Conservation (phyloP, 2,888 invertebrate species). For the Petrophora chlorosata region DNA sequence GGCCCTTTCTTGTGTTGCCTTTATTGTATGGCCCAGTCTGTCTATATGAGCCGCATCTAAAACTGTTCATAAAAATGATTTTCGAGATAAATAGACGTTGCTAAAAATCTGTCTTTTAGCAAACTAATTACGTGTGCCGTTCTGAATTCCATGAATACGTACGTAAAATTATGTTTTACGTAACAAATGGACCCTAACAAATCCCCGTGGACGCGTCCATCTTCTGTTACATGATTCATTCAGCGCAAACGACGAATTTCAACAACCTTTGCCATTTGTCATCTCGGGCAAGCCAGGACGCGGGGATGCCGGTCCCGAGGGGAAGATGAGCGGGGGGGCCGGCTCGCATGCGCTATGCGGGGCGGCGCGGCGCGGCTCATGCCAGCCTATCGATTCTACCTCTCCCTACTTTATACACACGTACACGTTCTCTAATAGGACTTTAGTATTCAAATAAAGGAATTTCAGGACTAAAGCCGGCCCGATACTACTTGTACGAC, state of each 20-base stretch:
- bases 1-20: too few species aligned
- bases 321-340: slow-evolving; percentile 5
- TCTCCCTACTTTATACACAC: slow-evolving; percentile 21
- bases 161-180: too few species aligned
- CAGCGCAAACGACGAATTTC: slow-evolving; percentile 24
- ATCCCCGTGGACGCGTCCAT: not conserved
- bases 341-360: slow-evolving; percentile 37
- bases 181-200: too few species aligned
- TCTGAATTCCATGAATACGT: too few species aligned
- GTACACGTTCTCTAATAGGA: slow-evolving; percentile 22
- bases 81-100: too few species aligned
- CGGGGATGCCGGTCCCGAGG: slow-evolving; percentile 2
- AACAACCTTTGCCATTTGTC: slow-evolving; percentile 33
- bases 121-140: too few species aligned
- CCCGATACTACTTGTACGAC: not conserved
- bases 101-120: too few species aligned
- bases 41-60: too few species aligned
- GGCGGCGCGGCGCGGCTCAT: slow-evolving; percentile 4
- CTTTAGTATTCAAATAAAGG: slow-evolving; percentile 32
- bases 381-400: slow-evolving; percentile 35
- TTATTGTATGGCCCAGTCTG: too few species aligned
- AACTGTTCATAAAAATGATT: too few species aligned
- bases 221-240: slow-evolving; percentile 7
- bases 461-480: slow-evolving; percentile 18
- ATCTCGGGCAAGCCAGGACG: slow-evolving; percentile 24